Percentiles rank a stretch among this genome's conserved stretches.
Evolutionary conservation across 2,113 vertebrate genomes (phyloP).

Genomic region (Furnarius figulus): DNA sequence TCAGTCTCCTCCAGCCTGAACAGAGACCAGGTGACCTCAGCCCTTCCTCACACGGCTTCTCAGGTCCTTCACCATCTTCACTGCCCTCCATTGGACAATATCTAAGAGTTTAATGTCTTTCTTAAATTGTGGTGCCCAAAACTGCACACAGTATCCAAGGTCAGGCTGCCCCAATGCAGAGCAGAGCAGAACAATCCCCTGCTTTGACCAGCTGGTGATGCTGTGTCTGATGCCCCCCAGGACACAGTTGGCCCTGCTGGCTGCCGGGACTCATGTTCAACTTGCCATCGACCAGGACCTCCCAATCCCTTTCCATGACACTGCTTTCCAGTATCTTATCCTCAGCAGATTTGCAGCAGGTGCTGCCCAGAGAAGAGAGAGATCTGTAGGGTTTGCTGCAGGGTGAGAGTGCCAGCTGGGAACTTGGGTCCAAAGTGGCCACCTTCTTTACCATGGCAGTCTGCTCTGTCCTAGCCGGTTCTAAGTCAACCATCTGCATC

Average conservation of each 20-base stretch:
- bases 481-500: background rate
- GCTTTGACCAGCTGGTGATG: background rate
- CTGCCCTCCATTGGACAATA: background rate
- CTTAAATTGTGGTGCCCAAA: background rate
- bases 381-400: background rate
- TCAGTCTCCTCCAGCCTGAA: background rate
- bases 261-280: background rate
- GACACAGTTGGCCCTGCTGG: background rate
- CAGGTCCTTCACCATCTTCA: background rate
- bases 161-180: background rate
- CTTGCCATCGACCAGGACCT: background rate
- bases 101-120: background rate
- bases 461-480: fast-evolving
- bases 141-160: background rate
- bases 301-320: background rate
- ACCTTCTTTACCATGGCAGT: background rate
- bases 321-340: background rate
- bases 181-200: background rate
- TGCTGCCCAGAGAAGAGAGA: background rate
- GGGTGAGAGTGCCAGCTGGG: fast-evolving
- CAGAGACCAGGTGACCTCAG: background rate
- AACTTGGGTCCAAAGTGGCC: fast-evolving
- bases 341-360: background rate
- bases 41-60: background rate
- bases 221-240: background rate